Base-by-base conservation (phyloP, 2,113 vertebrate genomes). In the Colistium nudipinnis region DNA sequence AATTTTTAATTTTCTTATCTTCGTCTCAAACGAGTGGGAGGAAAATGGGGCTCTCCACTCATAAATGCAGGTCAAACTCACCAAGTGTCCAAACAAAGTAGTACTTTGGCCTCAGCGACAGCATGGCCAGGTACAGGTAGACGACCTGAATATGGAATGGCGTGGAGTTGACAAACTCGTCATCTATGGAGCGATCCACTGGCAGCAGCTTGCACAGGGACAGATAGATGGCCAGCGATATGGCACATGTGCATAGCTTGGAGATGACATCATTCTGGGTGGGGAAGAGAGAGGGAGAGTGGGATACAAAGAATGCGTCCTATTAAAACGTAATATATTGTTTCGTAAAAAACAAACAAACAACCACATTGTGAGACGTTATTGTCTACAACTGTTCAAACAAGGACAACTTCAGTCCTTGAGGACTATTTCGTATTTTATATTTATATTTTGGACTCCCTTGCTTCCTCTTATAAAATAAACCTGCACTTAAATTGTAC, bases 71-170 rank as follows among this genome's bases (percentile, higher is more conserved):
- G 11, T 16, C 5, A n/a, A 16, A 93, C 96, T 95, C 87, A 99
- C 98, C 96, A 31, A 99, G 92, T 10, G 96, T 98, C 97, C 98
- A 99, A 4, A 97, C 95, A 82, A 99, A 99, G 83, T 98, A 99
- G 91, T 99, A 99, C 57, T 99, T 99, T 62, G 98, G 97, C 86
- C 98, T 94, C 77, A 96, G 94, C 25, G 96, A 94, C 92, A 99
- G 88, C 70, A 99, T 95, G 62, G 98, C 96, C 62, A 97, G 8
- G 1, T 98, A 98, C 0, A 99, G 93, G 81, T 98, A 99, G 88
- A 95, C 56, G 36, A 96, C 82, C 85, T 93, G 95, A 36, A 93
- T 74, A 33, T 94, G 89, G 84, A 96, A 94, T 0, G 96, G 95
- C 0, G 95, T 94, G 45, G 94, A 92, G 62, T 89, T 92, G 68